Evolutionary conservation across 30 jellyfish, hydroid and myxozoan species (phyloP).

Genomic region (Clytia hemisphaerica): DNA sequence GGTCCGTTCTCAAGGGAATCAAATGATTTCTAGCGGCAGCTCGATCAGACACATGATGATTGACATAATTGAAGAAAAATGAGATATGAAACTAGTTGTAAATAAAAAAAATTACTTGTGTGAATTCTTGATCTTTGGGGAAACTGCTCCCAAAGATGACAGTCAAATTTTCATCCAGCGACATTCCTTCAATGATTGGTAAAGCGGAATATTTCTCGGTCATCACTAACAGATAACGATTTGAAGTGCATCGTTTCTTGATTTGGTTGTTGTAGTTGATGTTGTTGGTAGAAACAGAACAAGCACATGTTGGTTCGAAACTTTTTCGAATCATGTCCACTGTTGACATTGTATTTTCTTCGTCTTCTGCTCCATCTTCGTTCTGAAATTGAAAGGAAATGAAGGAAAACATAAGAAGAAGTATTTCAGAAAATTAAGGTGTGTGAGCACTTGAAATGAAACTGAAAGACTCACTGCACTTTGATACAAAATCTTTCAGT

Average conservation of each 20-base stretch:
- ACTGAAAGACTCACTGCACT: too few relatives aligned
- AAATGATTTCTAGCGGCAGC: too few relatives aligned
- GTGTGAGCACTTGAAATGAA: too few relatives aligned
- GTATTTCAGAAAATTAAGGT: too few relatives aligned
- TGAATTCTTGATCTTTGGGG: slow-evolving; percentile 70
- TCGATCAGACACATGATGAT: too few relatives aligned
- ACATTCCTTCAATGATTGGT: slow-evolving; percentile 50
- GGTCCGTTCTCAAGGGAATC: too few relatives aligned
- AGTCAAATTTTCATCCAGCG: slow-evolving; percentile 41
- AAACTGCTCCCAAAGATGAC: slow-evolving; percentile 71
- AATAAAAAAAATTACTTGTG: slow-evolving; percentile 44
- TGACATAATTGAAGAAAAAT: too few relatives aligned
- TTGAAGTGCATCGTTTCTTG: slow-evolving; percentile 18
- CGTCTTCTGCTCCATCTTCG: neutral
- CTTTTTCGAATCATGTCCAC: slow-evolving; percentile 7
- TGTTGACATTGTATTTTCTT: neutral
- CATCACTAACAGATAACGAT: slow-evolving; percentile 56
- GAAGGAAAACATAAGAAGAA: too few relatives aligned
- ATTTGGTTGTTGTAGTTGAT: too few relatives aligned
- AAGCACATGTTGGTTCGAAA: slow-evolving; percentile 1
- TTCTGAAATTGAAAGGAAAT: too few relatives aligned
- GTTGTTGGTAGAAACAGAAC: neutral
- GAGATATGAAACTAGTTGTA: too few relatives aligned
- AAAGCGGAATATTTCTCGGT: slow-evolving; percentile 71
- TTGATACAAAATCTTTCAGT: too few relatives aligned